These are phyloP conservation scores for Euphydryas editha DNA, from an alignment of 2,888 invertebrate species.

Conservation along the genomic window DNA sequence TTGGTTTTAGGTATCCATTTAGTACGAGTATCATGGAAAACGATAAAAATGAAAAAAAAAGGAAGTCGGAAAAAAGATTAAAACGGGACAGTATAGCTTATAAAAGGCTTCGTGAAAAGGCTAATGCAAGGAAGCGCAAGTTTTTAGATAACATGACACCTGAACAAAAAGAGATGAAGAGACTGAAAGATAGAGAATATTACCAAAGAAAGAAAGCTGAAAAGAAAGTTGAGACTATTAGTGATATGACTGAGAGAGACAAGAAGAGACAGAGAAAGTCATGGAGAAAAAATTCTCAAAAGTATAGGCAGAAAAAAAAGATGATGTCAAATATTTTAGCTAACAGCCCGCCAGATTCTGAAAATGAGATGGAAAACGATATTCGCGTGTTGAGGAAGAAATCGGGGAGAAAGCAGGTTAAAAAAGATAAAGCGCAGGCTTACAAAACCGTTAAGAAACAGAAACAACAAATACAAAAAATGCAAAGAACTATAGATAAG, in stretches of 20 bases:
- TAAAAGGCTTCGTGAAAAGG: constrained; percentile 8
- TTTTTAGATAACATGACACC: constrained; percentile 33
- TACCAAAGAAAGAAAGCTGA: constrained; percentile 34
- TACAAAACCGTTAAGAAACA: neutral
- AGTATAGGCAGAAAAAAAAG: constrained; percentile 15
- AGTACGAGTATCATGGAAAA: neutral
- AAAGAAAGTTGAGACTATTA: constrained; percentile 30
- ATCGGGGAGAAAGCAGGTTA: neutral
- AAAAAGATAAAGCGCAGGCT: neutral
- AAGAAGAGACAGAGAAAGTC: neutral
- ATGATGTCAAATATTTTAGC: neutral
- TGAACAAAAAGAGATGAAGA: constrained; percentile 26
- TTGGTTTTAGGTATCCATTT: constrained; percentile 8
- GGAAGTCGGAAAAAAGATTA: neutral
- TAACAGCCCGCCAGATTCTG: neutral
- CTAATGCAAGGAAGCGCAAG: constrained; percentile 31
- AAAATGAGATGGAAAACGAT: neutral
- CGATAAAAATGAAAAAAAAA: neutral
- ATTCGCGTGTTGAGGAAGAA: neutral
- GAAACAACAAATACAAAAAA: neutral
- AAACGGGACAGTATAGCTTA: neutral
- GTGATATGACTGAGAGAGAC: constrained; percentile 28
- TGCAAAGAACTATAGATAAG: neutral
- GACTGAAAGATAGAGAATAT: constrained; percentile 36
- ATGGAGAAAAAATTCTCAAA: constrained; percentile 10